phyloP scores from a whole-genome alignment of 1,140 invertebrate species.

The Mylabris phalerata region DNA sequence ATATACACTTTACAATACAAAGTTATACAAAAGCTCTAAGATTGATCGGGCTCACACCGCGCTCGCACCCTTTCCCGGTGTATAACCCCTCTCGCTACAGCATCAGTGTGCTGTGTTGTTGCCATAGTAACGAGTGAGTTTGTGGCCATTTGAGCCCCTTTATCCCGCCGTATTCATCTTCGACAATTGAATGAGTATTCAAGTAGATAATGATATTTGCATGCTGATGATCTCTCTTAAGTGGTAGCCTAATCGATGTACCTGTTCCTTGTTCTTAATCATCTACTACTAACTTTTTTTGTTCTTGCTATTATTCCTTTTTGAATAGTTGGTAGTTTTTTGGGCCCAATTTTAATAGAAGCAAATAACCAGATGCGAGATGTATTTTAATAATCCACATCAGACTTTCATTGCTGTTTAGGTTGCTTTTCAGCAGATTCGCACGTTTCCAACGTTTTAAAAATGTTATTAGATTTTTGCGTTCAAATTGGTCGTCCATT shows the following conservation, averaged over 20 bases:
- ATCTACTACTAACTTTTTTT: neutral
- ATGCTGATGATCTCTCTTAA: constrained; percentile 35
- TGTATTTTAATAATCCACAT: too few relatives aligned
- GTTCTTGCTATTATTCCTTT: too few relatives aligned
- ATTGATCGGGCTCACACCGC: constrained; percentile 31
- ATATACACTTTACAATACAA: constrained; percentile 28
- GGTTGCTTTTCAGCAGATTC: too few relatives aligned
- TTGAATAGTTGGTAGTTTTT: too few relatives aligned
- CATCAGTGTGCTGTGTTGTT: constrained; percentile 21
- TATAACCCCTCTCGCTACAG: constrained; percentile 13
- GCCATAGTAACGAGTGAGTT: constrained; percentile 30
- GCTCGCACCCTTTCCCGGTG: constrained; percentile 35
- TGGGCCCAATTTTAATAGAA: too few relatives aligned
- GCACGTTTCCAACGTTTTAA: constrained; percentile 8
- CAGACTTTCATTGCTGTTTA: too few relatives aligned
- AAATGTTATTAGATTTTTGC: constrained; percentile 17
- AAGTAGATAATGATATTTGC: constrained; percentile 41
- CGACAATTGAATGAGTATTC: constrained; percentile 40
- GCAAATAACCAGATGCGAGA: too few relatives aligned
- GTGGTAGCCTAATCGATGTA: constrained; percentile 30
- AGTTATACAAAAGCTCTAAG: constrained; percentile 33
- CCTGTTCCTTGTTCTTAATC: constrained; percentile 22
- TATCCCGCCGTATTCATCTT: constrained; percentile 35
- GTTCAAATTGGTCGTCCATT: constrained; percentile 16
- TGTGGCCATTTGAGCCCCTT: constrained; percentile 38